Base-by-base conservation (phyloP, 2,888 invertebrate species). In the Drosophila putrida region DNA sequence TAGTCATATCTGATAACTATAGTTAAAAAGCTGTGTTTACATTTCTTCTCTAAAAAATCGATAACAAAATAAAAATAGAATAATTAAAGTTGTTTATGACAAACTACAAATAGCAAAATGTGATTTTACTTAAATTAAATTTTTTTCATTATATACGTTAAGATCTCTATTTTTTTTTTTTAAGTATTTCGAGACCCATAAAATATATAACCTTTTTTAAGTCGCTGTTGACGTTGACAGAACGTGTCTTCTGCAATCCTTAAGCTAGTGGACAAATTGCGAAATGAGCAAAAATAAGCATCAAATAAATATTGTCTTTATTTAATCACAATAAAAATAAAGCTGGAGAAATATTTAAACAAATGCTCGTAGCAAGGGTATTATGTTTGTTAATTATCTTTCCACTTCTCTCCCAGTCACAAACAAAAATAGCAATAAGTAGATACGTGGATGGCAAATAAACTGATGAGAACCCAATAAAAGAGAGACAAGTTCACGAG, bases 291-390 rank as follows among this genome's bases (percentile, higher is more conserved):
- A 53, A 55, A 31, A 54, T 55, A 57, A 70, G 27, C 35, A 61
- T 62, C 38, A 65, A 50, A 65, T 50, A 82, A 82, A 82, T 75
- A 80, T 76, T 78, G 57, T 71, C 66, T 43, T 61, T 13, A 36
- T 54, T 72, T 60, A 57, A 57, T 46, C 47, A 35, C 33, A 47
- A 55, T 59, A 61, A 72, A 72, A 55, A 59, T 43, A 66, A 62
- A 39, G 51, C 71, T 71, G 74, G 47, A 15, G 69, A 72, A 72
- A 75, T 81, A 70, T 78, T 78, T 73, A 66, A 73, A 73, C 81
- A 81, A 68, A 72, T 78, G 81, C 57, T 33, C 6, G 68, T 50
- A 9, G 41, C 59, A 31, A 54, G 49, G 33, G 63, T 57, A 60
- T 72, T 39, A 8, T 75, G 65, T 68, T 71, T 59, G 63, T 66